These are phyloP conservation scores for Chorisops tibialis DNA, from an alignment of 2,888 invertebrate genomes.

Conservation along the genomic window DNA sequence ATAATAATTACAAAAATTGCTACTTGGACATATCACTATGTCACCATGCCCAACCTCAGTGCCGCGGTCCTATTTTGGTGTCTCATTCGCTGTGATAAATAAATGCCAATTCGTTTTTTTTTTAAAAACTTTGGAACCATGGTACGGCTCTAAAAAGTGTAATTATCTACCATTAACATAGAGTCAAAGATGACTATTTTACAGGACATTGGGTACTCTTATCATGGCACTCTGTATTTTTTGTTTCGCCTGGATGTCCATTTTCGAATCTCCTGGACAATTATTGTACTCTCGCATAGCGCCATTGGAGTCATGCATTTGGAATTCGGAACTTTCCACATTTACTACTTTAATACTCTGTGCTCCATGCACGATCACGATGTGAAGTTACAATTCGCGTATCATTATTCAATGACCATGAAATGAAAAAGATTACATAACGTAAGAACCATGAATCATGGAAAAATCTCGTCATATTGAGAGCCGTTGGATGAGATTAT, in stretches of 20 bases:
- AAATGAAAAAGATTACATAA: conserved; percentile 19
- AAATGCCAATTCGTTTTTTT: neutral
- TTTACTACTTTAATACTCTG: neutral
- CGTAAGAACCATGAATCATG: conserved; percentile 18
- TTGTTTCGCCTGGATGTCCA: no score
- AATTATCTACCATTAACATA: no score
- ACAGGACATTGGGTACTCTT: no score
- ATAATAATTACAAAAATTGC: conserved; percentile 24
- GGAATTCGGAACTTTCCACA: neutral
- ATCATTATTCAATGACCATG: conserved; percentile 25
- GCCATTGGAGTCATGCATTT: conserved; percentile 1
- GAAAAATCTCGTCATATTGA: conserved; percentile 5
- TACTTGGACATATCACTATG: conserved; percentile 21
- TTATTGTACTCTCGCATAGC: neutral
- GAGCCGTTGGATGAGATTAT: neutral
- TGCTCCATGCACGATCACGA: neutral
- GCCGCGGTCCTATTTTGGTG: neutral
- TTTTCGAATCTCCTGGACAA: neutral
- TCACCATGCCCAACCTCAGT: conserved; percentile 15
- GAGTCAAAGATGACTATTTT: no score
- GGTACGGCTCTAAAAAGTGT: no score
- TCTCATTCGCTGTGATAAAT: neutral
- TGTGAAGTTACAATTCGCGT: conserved; percentile 15
- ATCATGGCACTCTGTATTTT: no score
- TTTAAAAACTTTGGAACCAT: neutral